These are phyloP conservation scores for Leptinotarsa rubiginosa DNA, from an alignment of 2,888 invertebrate species.

Conservation along the genomic window DNA sequence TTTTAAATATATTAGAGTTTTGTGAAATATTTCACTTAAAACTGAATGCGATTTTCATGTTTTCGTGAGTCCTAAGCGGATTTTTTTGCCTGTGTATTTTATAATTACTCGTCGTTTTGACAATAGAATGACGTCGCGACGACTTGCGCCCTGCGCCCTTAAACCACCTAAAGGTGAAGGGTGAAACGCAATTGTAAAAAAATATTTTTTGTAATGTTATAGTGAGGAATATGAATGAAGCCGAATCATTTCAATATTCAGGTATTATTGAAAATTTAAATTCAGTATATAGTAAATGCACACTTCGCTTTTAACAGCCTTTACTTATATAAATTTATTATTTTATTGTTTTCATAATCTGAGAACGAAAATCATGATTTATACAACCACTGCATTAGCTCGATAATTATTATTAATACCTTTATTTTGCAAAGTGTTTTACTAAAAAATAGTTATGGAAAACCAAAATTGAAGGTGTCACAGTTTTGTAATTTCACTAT, in stretches of 20 bases:
- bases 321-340: background rate
- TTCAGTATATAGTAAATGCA: background rate
- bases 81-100: no score
- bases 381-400: no score
- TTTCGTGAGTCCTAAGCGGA: no score
- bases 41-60: no score
- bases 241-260: constrained; percentile 86
- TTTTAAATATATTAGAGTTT: background rate
- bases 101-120: background rate
- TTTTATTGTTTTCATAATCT: no score
- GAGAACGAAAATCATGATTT: no score
- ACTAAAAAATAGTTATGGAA: no score
- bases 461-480: no score
- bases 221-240: constrained; percentile 85
- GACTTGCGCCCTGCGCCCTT: constrained; percentile 31
- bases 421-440: no score
- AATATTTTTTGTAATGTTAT: constrained; percentile 35
- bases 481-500: no score
- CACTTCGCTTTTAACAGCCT: background rate
- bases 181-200: background rate
- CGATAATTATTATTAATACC: background rate
- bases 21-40: no score
- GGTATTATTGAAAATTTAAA: constrained; percentile 70
- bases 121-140: constrained; percentile 27
- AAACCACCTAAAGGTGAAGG: background rate